Conservation (phyloP, 2,797 vertebrate species). For the Lithobates pipiens region DNA sequence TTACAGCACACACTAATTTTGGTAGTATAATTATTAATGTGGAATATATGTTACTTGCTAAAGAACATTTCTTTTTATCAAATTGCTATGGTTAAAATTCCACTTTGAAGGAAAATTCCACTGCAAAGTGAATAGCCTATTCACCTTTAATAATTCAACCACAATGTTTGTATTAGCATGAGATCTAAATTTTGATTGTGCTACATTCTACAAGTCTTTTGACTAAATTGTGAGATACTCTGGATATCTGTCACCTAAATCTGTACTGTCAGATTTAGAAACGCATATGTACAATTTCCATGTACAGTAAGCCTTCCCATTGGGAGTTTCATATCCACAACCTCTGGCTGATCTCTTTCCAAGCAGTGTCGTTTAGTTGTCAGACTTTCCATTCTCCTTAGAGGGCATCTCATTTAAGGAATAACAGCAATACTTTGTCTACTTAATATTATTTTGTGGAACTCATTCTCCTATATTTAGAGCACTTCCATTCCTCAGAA, state of each 20-base stretch:
- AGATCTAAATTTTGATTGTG: not conserved
- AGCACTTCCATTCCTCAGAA: constrained; percentile 15
- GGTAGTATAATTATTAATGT: no score
- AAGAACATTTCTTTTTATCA: no score
- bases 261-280: no score
- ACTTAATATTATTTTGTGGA: constrained; percentile 38
- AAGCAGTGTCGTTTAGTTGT: constrained; percentile 31
- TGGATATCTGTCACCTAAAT: no score
- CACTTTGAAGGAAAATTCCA: no score
- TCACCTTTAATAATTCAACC: no score
- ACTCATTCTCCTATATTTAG: constrained; percentile 41
- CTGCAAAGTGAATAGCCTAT: no score
- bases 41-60: no score
- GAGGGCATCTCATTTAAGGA: constrained; percentile 45
- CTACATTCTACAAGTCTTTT: not conserved
- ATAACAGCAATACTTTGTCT: constrained; percentile 25
- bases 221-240: not conserved
- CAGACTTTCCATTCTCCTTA: constrained; percentile 51
- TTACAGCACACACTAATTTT: no score
- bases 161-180: not conserved
- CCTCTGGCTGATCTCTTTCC: constrained; percentile 33
- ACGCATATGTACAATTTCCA: constrained; percentile 21
- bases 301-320: constrained; percentile 51
- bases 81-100: no score
- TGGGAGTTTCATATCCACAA: constrained; percentile 45